Conservation (phyloP, 2,113 vertebrate genomes). For the Geothlypis trichas region DNA sequence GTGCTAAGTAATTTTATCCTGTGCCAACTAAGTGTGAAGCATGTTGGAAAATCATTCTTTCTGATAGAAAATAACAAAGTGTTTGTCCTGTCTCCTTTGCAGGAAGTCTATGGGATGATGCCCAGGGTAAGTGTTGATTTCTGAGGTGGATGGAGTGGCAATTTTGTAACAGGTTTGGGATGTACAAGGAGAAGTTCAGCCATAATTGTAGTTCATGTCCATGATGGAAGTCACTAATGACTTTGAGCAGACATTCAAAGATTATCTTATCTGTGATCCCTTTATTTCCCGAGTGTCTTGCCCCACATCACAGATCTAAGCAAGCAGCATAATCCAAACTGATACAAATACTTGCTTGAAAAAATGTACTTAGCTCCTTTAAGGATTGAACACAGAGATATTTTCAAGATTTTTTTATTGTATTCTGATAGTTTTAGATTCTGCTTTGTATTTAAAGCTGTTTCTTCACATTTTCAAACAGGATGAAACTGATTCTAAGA, state of each 20-base stretch:
- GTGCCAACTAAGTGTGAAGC: not conserved
- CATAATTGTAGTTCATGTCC: not conserved
- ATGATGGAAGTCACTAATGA: not conserved
- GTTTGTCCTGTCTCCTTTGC: slow-evolving; percentile 58
- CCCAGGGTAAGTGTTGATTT: slow-evolving; percentile 78
- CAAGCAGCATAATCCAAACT: not conserved
- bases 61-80: not conserved
- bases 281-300: not conserved
- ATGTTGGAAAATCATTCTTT: not conserved
- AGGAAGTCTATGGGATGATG: slow-evolving; percentile 81
- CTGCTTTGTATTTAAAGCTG: not conserved
- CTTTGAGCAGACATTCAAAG: not conserved
- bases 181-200: not conserved
- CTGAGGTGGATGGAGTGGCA: not conserved
- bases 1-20: not conserved
- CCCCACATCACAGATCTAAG: not conserved
- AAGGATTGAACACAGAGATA: not conserved
- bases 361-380: not conserved
- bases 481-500: slow-evolving; percentile 93
- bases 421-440: not conserved
- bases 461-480: slow-evolving; percentile 64
- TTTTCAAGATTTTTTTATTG: not conserved
- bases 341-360: not conserved
- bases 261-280: not conserved
- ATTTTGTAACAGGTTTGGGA: not conserved